A percentile compares a stretch with the other conserved stretches of the same genome.
These are phyloP conservation scores for Podarcis lilfordi DNA, from an alignment of 2,797 vertebrate genomes.

Conservation along the genomic window DNA sequence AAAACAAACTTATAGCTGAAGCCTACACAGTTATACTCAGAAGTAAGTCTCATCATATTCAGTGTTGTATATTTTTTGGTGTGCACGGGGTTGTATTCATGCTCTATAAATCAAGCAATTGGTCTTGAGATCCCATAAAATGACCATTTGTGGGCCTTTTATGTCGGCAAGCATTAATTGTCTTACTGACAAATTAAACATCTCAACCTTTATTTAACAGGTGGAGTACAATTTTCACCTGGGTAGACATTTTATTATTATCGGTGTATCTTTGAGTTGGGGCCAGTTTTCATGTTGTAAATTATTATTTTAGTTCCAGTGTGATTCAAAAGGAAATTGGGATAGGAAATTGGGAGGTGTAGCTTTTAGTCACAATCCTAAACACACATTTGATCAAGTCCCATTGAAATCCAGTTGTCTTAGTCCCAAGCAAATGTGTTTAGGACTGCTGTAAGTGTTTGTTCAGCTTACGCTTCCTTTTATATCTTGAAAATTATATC, in stretches of 20 bases:
- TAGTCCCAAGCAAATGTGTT: not conserved
- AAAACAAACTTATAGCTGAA: not conserved
- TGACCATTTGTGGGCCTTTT: not conserved
- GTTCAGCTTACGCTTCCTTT: not conserved
- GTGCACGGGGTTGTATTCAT: not conserved
- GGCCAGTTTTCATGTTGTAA: not conserved
- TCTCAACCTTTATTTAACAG: not conserved
- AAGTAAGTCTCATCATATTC: not conserved
- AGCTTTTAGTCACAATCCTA: not conserved
- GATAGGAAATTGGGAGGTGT: no score
- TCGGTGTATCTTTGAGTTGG: not conserved
- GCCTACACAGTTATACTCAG: not conserved
- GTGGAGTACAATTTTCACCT: not conserved
- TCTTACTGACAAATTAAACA: not conserved
- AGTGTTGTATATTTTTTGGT: not conserved
- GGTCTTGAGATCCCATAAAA: not conserved
- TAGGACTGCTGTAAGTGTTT: not conserved
- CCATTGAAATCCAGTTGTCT: not conserved
- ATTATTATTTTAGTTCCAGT: not conserved
- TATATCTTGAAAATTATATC: not conserved
- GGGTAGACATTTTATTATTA: not conserved
- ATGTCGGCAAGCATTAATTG: not conserved
- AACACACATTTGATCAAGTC: not conserved
- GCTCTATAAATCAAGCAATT: not conserved
- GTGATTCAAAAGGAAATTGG: not conserved